Evolutionary conservation across 64 coral and sea anemone genomes (phyloP).

Genomic region (Dendrophyllia cribrosa): DNA sequence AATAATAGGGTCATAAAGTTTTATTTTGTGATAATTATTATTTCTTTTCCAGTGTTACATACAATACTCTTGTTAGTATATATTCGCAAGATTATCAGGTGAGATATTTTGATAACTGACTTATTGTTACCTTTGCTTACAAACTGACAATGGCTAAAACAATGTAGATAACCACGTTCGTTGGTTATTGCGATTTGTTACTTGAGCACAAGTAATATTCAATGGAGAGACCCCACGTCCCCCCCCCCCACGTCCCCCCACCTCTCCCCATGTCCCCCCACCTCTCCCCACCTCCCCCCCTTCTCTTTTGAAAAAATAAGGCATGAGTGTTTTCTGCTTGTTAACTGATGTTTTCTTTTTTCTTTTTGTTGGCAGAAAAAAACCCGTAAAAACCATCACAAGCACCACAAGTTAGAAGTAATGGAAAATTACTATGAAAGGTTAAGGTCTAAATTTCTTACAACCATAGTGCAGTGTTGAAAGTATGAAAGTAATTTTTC

Average conservation of each 20-base stretch:
- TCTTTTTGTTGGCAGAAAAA: constrained; percentile 79
- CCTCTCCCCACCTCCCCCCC: no score
- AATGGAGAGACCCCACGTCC: no score
- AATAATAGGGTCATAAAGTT: neutral
- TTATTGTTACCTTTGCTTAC: no score
- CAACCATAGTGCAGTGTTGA: neutral
- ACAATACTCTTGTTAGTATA: constrained; percentile 94
- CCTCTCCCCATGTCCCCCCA: no score
- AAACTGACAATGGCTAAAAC: no score
- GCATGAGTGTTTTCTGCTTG: no score
- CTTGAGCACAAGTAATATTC: no score
- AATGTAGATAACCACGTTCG: no score
- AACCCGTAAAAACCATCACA: constrained; percentile 88
- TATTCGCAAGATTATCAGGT: constrained; percentile 99
- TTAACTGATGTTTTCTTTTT: neutral
- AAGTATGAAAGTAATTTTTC: neutral
- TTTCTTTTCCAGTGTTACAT: constrained; percentile 79
- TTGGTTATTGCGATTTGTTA: no score
- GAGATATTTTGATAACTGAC: neutral
- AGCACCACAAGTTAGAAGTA: constrained; percentile 91
- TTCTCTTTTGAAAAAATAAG: no score
- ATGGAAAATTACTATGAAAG: constrained; percentile 93
- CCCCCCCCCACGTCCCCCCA: no score
- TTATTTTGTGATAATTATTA: neutral
- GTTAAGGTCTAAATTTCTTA: neutral